Base-by-base conservation (phyloP, 1,140 invertebrate genomes). In the Rhopalosiphum padi region DNA sequence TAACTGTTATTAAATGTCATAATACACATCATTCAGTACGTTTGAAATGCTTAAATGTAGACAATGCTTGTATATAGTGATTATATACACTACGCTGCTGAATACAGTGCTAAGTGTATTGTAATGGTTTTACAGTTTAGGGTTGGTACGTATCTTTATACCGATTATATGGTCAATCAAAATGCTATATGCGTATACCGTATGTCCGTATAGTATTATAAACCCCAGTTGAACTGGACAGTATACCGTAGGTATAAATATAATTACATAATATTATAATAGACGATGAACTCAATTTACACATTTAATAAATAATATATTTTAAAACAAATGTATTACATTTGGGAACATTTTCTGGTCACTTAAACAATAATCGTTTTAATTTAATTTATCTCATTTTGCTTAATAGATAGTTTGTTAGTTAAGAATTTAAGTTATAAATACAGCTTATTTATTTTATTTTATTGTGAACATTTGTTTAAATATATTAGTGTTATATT, bases 1-100 rank as follows among this genome's bases (percentile, higher is more conserved):
- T n/a, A 77, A 77, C 60, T 77, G 60, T 77, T 77, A 77, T 77
- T 77, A 77, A 77, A 77, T 77, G 11, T 35, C 60, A 77, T 77
- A 77, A 68, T 77, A n/a, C n/a, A 77, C 30, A n/a, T n/a, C 60
- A n/a, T n/a, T n/a, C 60, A n/a, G n/a, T n/a, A n/a, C 15, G 60
- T n/a, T 77, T n/a, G n/a, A 5, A n/a, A 77, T 77, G 15, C n/a
- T 77, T 21, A 77, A 77, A 77, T n/a, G n/a, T 77, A 77, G 60
- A 77, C 30, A n/a, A 35, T 77, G 8, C 60, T 18, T n/a, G n/a
- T 51, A 51, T 51, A 51, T 51, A 51, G 15, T 51, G 18, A 4
- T 51, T 51, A 25, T 25, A 8, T 77, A n/a, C 5, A 77, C 60
- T 77, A n/a, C 60, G n/a, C n/a, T 77, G 15, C 15, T n/a, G 30